Conservation (phyloP, 2,888 invertebrate genomes). For the Temnothorax unifasciatus region DNA sequence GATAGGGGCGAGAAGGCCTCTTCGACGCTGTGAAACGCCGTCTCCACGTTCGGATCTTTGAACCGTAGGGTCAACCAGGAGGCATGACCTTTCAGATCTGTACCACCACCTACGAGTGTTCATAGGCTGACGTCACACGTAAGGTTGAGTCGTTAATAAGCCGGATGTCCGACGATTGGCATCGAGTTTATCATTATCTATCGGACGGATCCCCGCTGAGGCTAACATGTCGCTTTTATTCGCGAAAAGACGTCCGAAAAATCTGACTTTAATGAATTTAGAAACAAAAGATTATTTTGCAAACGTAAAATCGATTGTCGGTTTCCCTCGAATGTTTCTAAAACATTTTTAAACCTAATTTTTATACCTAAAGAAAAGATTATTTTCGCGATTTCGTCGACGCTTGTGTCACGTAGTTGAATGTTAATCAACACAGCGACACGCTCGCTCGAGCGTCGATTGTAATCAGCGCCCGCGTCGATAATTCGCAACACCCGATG, state of each 20-base stretch:
- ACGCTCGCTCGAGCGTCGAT: constrained; percentile 24
- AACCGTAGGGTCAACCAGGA: constrained; percentile 90
- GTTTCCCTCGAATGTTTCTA: background rate
- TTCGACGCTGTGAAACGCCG: constrained; percentile 89
- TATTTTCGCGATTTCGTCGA: background rate
- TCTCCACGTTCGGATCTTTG: constrained; percentile 89
- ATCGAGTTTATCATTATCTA: background rate
- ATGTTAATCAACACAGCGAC: constrained; percentile 1
- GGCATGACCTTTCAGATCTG: constrained; percentile 90
- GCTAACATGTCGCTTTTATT: background rate
- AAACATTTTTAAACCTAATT: background rate
- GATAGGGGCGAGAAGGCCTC: constrained; percentile 90
- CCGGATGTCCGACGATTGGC: constrained; percentile 44
- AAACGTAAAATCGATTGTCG: background rate
- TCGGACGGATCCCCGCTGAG: background rate
- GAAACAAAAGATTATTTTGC: background rate
- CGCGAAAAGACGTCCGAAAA: background rate
- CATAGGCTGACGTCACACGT: constrained; percentile 33
- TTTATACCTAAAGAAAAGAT: background rate
- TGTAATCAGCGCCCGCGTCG: constrained; percentile 40
- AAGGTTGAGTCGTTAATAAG: constrained; percentile 23
- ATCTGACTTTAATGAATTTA: background rate
- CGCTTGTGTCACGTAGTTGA: constrained; percentile 1
- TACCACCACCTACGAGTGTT: constrained; percentile 84
- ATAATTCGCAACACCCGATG: constrained; percentile 32